phyloP scores from a whole-genome alignment of 2,888 invertebrate genomes.

The Amaurobius ferox region DNA sequence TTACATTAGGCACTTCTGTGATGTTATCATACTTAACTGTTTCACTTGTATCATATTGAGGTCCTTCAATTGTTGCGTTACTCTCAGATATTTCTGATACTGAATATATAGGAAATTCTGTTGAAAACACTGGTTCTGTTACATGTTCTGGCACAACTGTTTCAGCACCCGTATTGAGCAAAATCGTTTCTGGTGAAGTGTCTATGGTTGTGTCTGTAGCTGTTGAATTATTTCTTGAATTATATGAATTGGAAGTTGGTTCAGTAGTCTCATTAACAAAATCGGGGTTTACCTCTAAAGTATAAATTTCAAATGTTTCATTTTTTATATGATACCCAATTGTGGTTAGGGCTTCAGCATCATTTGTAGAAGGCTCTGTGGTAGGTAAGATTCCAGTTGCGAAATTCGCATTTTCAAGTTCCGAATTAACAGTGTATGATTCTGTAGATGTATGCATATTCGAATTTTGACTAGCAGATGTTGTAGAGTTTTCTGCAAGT shows the following conservation, averaged over 20 bases:
- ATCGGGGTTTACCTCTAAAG: conserved; percentile 24
- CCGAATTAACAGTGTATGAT: no score
- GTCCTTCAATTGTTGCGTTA: no score
- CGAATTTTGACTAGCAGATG: neutral
- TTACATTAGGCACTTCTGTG: no score
- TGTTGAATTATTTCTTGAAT: conserved; percentile 6
- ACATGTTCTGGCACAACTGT: neutral
- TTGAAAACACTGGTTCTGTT: neutral
- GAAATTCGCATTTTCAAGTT: no score
- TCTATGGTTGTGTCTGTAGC: no score
- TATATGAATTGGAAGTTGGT: no score
- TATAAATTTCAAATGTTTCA: conserved; percentile 46
- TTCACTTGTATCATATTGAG: no score
- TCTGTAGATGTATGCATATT: no score
- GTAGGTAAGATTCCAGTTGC: neutral
- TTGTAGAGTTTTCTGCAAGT: neutral
- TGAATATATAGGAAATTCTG: neutral
- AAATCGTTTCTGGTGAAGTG: no score
- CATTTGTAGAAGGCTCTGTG: neutral
- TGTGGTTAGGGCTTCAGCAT: neutral
- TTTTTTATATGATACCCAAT: neutral
- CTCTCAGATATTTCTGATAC: neutral
- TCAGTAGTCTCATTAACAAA: neutral
- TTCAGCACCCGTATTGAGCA: neutral
- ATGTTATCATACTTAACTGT: no score